Conservation (phyloP, 2,113 vertebrate genomes). For the Dicrurus megarhynchus region DNA sequence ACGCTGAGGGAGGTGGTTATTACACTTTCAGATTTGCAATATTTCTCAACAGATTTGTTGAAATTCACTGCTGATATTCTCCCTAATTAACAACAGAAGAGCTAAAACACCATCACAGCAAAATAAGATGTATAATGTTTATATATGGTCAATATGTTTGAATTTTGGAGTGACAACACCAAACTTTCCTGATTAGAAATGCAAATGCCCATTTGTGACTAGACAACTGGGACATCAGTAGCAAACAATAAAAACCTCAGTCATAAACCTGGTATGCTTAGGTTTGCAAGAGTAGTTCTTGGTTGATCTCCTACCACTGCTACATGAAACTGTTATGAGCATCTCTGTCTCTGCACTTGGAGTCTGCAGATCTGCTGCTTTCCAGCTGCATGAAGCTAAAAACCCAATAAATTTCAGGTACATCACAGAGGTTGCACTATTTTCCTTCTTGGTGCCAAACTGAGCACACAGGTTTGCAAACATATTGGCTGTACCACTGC, state of each 20-base stretch:
- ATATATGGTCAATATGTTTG: not conserved
- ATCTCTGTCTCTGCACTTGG: not conserved
- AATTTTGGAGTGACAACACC: not conserved
- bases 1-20: rapidly evolving
- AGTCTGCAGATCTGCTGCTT: not conserved
- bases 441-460: not conserved
- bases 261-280: not conserved
- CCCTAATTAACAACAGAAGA: not conserved
- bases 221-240: not conserved
- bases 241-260: not conserved
- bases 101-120: not conserved
- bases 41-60: not conserved
- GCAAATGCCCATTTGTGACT: not conserved
- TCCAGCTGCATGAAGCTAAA: not conserved
- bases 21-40: not conserved
- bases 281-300: not conserved
- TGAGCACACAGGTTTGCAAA: not conserved
- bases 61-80: not conserved
- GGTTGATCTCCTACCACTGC: not conserved
- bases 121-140: not conserved
- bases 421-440: not conserved
- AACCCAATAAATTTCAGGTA: not conserved
- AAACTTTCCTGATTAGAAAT: not conserved
- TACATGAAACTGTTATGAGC: not conserved
- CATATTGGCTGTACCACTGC: not conserved